Evolutionary conservation across 2,797 vertebrate species (phyloP).

Genomic region (Syngnathus acus): DNA sequence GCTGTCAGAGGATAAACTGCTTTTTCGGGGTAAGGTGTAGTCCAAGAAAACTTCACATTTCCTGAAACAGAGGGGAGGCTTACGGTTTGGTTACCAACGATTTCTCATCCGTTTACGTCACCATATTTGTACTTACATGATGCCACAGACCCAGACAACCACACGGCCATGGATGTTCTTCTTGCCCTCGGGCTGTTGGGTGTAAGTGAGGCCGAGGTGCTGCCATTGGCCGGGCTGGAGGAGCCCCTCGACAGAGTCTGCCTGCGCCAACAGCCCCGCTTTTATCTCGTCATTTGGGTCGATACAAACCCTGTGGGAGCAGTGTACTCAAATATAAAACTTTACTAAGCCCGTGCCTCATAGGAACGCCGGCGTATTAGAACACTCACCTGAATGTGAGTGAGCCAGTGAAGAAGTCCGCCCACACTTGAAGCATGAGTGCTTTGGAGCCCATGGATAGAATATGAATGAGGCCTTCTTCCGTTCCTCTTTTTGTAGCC

Average conservation of each 20-base stretch:
- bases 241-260: constrained; percentile 76
- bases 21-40: constrained; percentile 87
- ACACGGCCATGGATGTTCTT: constrained; percentile 83
- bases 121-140: constrained; percentile 73
- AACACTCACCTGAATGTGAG: constrained; percentile 85
- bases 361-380: constrained; percentile 4
- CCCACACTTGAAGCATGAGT: constrained; percentile 96
- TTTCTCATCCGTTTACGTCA: not conserved
- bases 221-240: constrained; percentile 81
- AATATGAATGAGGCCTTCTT: constrained; percentile 81
- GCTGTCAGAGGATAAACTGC: constrained; percentile 88
- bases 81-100: not conserved
- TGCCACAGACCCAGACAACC: constrained; percentile 86
- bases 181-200: constrained; percentile 86
- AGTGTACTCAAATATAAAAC: constrained; percentile 4
- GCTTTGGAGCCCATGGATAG: constrained; percentile 94
- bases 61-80: constrained; percentile 55
- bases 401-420: constrained; percentile 76
- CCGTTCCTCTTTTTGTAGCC: constrained; percentile 65
- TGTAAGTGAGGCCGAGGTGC: constrained; percentile 85
- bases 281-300: constrained; percentile 92
- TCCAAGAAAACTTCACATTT: constrained; percentile 86
- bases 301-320: constrained; percentile 77
- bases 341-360: not conserved
- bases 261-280: constrained; percentile 85